Evolutionary conservation across 2,113 vertebrate species (phyloP).

Genomic region (Recurvirostra avosetta): DNA sequence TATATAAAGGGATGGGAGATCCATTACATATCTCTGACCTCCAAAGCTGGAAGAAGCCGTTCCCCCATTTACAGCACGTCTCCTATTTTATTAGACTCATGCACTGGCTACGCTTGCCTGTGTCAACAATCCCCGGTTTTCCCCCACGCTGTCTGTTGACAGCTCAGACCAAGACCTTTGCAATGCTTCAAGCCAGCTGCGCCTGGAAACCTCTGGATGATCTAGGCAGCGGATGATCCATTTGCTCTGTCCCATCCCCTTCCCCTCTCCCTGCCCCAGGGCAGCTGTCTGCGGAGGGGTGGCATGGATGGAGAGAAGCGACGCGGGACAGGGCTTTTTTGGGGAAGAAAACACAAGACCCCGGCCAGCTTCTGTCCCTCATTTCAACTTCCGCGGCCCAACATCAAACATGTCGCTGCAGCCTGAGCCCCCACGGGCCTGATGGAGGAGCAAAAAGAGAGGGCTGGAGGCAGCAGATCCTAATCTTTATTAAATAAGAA

Average conservation of each 20-base stretch:
- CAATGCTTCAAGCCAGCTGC: neutral
- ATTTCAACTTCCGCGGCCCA: constrained; percentile 7
- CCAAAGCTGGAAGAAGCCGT: neutral
- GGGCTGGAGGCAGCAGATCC: constrained; percentile 70
- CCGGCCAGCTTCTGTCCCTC: neutral
- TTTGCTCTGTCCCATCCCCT: neutral
- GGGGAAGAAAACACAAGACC: neutral
- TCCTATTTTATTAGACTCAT: neutral
- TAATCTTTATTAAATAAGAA: constrained; percentile 77
- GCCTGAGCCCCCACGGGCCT: constrained; percentile 50
- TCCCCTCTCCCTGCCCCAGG: neutral
- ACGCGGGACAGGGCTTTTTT: neutral
- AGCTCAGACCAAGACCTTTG: neutral
- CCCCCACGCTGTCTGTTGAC: neutral
- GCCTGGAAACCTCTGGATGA: neutral
- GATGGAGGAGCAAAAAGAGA: constrained; percentile 65
- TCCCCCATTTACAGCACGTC: neutral
- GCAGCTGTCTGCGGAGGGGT: neutral
- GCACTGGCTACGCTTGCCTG: neutral
- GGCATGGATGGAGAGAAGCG: rapidly evolving
- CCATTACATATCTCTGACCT: neutral
- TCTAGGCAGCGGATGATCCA: neutral
- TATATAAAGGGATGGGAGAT: neutral
- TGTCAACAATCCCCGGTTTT: neutral
- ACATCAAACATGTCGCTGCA: constrained; percentile 62